Evolutionary conservation across 2,888 invertebrate genomes (phyloP).

Genomic region (Hydriomena furcata): DNA sequence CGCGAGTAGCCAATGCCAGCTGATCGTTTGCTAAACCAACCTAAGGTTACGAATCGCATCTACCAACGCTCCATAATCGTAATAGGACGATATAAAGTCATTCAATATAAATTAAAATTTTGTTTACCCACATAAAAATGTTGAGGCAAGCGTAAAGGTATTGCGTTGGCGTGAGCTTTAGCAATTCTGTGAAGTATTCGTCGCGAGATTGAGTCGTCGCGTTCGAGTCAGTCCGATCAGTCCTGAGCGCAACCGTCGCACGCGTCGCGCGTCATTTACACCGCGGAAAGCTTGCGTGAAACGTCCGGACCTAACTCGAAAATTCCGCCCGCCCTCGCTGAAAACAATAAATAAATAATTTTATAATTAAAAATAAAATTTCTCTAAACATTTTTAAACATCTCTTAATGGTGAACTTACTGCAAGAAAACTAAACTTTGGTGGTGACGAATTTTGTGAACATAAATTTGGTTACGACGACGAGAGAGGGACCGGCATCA

Average conservation of each 20-base stretch:
- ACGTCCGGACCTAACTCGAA: constrained; percentile 40
- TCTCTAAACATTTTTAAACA: not conserved
- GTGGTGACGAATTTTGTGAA: constrained; percentile 48
- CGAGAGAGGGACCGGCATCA: constrained; percentile 38
- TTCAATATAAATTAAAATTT: not conserved
- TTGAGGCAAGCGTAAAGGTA: constrained; percentile 33
- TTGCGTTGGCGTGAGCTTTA: constrained; percentile 37
- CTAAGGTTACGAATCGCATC: not conserved
- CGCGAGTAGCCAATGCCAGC: constrained; percentile 30
- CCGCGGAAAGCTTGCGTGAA: constrained; percentile 45
- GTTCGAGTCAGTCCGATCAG: constrained; percentile 56
- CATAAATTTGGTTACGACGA: constrained; percentile 21
- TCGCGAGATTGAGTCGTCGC: constrained; percentile 40
- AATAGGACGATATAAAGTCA: not conserved
- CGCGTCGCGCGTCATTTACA: constrained; percentile 48
- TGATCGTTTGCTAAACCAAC: not conserved
- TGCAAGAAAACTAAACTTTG: constrained; percentile 30
- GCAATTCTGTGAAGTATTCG: constrained; percentile 32
- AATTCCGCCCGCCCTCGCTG: constrained; percentile 50
- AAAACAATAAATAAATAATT: constrained; percentile 1
- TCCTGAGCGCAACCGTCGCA: constrained; percentile 51
- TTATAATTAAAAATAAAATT: not conserved
- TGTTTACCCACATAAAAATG: constrained; percentile 21
- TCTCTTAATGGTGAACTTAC: not conserved
- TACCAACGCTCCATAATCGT: not conserved